Percentiles rank a stretch among this genome's conserved stretches.
Evolutionary conservation across 2,797 vertebrate genomes (phyloP).

Genomic region (Leuciscus waleckii): DNA sequence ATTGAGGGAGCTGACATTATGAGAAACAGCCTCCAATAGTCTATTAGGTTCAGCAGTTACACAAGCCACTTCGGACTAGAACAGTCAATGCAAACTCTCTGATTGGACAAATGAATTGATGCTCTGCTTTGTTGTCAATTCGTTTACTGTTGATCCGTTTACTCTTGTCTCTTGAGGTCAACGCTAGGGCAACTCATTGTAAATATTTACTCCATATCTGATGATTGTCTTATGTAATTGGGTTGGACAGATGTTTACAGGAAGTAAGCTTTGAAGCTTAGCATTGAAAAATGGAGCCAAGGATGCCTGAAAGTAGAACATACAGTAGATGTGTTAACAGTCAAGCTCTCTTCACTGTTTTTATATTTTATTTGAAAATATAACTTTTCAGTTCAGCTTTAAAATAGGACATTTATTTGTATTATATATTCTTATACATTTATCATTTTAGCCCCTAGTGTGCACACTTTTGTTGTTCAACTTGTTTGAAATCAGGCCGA

Average conservation of each 20-base stretch:
- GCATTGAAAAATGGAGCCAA: not conserved
- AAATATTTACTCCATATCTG: slow-evolving; percentile 46
- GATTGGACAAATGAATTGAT: slow-evolving; percentile 35
- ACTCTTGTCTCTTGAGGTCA: slow-evolving; percentile 40
- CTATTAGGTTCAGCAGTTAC: slow-evolving; percentile 34
- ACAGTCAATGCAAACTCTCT: slow-evolving; percentile 37
- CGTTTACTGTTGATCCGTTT: slow-evolving; percentile 43
- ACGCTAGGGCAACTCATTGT: slow-evolving; percentile 24
- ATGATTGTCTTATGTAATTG: slow-evolving; percentile 43
- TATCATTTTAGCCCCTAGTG: no score
- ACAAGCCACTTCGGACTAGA: slow-evolving; percentile 30
- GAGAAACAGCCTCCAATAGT: slow-evolving; percentile 40
- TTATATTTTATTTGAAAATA: not conserved
- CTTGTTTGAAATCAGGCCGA: no score
- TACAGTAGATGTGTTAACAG: not conserved
- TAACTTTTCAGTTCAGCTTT: not conserved
- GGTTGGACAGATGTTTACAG: slow-evolving; percentile 43
- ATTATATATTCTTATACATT: no score
- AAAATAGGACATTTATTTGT: no score
- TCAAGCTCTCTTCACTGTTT: not conserved
- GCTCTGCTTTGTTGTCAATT: slow-evolving; percentile 43
- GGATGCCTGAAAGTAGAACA: not conserved
- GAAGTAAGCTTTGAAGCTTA: slow-evolving; percentile 28
- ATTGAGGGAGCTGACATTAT: slow-evolving; percentile 40
- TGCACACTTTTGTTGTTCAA: no score